Evolutionary conservation across 2,797 vertebrate species (phyloP), one percentile per base, ranked within the genome.

Genomic region (Siniperca scherzeri): DNA sequence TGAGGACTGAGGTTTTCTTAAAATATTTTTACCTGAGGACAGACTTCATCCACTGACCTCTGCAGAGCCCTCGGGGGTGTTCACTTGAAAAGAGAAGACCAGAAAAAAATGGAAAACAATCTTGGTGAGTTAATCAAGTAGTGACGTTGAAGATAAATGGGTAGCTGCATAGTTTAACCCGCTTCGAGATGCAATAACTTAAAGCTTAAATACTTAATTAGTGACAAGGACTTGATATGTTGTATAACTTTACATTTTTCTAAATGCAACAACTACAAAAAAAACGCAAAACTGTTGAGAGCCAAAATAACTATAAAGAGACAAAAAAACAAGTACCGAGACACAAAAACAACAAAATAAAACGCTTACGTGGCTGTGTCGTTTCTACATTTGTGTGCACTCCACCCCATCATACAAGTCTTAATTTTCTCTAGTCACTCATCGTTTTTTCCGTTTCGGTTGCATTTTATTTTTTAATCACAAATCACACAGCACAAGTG

Each of bases 41-140:
- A 27, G 25, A 68, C 2, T 75, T 60, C 7, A 36, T 57, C n/a
- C 46, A 42, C 59, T 65, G 80, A 80, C 57, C 30, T 33, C 62
- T 61, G 48, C 0, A 1, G 56, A 71, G 17, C 19, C 52, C 40
- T 53, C 1, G 1, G 2, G 3, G n/a, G 8, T 13, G 11, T 44
- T 46, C 17, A 65, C 8, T 3, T 14, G 53, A 69, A 67, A 75
- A 53, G 19, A 81, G 42, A 78, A 52, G 10, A 78, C 19, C 27
- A 25, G 60, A 38, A 22, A 42, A 42, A 36, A 1, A 46, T 80
- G 80, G 74, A 87, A 25, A 42, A 40, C 10, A 3, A 50, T 38
- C 50, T 38, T 0, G 79, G 86, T 92, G 68, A 87, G 87, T 83
- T 33, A 19, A 78, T 74, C 1, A 27, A 59, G 4, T 30, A 9